Base-by-base conservation (phyloP, 2,113 vertebrate species). In the Megaceryle maxima region DNA sequence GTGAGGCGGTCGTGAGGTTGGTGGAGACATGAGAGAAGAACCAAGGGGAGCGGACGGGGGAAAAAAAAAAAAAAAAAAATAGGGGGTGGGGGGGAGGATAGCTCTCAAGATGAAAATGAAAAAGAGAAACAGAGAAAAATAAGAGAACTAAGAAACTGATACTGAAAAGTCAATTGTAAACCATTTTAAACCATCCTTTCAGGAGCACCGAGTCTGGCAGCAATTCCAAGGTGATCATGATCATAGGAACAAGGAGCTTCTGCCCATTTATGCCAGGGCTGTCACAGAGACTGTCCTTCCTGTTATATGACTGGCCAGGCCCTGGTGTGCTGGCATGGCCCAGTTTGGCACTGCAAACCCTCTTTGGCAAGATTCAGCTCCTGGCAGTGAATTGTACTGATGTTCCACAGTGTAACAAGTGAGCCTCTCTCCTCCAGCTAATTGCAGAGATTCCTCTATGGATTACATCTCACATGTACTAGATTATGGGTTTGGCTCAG, bases 331-430 rank as follows among this genome's bases (percentile, higher is more conserved):
- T 77, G 1, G 0, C 21, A 29, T 2, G 18, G n/a, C n/a, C 83
- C 50, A 39, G 15, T 68, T n/a, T 64, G 72, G 69, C 64, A 60
- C 16, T n/a, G 41, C 41, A 51, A 28, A 70, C 41, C 18, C 50
- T 70, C 50, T 77, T 22, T 51, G 56, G n/a, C 41, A 74, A 68
- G 25, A 57, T 66, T 26, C 37, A 59, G 25, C 28, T 82, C 66
- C 50, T 80, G 51, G 39, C 56, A 91, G 48, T 0, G 0, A 37
- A 35, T 6, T 1, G 0, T 28, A 41, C 10, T 13, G 9, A 33
- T 55, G 44, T 33, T 72, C 4, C 1, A 39, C 51, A 91, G 74
- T 0, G 2, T 22, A 73, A 63, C 7, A 48, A 73, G 35, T 2
- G 9, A 79, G 25, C 18, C 28, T 28, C 28, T 50, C 12, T 68